phyloP scores from a whole-genome alignment of 2,888 invertebrate genomes.

The Tanytarsus gracilentus region DNA sequence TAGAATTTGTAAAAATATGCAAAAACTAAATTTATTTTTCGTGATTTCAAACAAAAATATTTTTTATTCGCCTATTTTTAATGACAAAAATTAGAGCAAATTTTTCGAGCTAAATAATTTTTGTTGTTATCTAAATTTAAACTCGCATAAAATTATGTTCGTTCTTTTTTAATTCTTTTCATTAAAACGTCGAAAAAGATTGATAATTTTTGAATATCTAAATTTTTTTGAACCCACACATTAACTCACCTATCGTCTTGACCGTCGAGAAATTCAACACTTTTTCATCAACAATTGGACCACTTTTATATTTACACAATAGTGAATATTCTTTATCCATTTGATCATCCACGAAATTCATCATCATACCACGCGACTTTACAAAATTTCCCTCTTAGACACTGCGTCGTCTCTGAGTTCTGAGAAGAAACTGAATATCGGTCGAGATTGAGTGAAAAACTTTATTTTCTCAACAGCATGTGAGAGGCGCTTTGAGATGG shows the following conservation, averaged over 20 bases:
- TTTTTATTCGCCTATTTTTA: no score
- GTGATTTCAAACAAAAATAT: no score
- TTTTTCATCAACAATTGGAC: background rate
- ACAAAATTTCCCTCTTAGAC: background rate
- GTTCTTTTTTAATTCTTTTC: background rate
- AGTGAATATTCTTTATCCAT: slow-evolving; percentile 9
- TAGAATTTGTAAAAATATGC: no score
- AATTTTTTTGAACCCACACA: background rate
- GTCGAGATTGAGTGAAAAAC: no score
- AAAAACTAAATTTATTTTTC: no score
- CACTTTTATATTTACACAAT: background rate
- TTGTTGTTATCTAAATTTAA: no score
- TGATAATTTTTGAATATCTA: background rate
- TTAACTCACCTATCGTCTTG: slow-evolving; percentile 12
- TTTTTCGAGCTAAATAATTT: no score
- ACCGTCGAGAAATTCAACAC: background rate
- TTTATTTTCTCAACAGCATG: no score
- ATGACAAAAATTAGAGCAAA: no score
- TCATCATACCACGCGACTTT: background rate
- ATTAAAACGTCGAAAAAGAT: background rate
- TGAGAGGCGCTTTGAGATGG: no score
- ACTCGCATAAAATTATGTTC: no score
- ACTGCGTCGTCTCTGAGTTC: background rate
- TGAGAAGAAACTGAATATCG: no score
- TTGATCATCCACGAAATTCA: background rate